Evolutionary conservation across 35 echinoderm and acorn worm genomes (phyloP), one percentile per base, ranked within the genome.

Genomic region (Eucidaris tribuloides): DNA sequence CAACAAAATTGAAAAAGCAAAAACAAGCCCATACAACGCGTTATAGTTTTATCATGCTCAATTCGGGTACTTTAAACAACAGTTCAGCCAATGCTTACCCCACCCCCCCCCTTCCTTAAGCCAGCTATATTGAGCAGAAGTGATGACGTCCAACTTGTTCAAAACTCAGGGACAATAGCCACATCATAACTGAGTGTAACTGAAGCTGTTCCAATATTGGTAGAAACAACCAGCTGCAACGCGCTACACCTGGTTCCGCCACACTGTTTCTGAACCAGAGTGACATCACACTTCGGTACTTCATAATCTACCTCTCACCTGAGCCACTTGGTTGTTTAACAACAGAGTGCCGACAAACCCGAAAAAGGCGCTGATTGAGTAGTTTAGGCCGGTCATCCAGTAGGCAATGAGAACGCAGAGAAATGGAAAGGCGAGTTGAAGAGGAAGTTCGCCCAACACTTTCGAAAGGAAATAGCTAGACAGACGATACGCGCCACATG

Each of bases 401-500:
- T 95, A 95, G 18, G 78, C 83, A 20, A 90, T 90, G 39, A 52
- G 42, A 20, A 78, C 81, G 54, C 71, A 90, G 29, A 90, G 74
- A 35, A 83, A 86, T 3, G 92, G 92, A 44, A 95, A 68, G 13
- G 85, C 46, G n/a, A 95, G 78, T 5, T 86, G 77, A n/a, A 95
- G 57, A 50, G 87, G 80, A 39, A 95, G 65, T 62, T 95, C 92
- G 39, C 87, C 90, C 19, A 79, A 70, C 58, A 90, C 80, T 79
- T 90, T 95, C 18, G 92, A 82, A 41, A 95, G 58, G 42, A 90
- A 95, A 49, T 95, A 95, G 45, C 87, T 77, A 31, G 92, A 95
- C 1, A 95, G 82, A 27, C 92, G 76, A 43, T 90, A 95, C 13
- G 77, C 68, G 42, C 92, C 92, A 1, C 87, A 76, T 34, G 88